Evolutionary conservation across 2,113 vertebrate species (phyloP), one percentile per base, ranked within the genome.

Genomic region (Chaenocephalus aceratus): DNA sequence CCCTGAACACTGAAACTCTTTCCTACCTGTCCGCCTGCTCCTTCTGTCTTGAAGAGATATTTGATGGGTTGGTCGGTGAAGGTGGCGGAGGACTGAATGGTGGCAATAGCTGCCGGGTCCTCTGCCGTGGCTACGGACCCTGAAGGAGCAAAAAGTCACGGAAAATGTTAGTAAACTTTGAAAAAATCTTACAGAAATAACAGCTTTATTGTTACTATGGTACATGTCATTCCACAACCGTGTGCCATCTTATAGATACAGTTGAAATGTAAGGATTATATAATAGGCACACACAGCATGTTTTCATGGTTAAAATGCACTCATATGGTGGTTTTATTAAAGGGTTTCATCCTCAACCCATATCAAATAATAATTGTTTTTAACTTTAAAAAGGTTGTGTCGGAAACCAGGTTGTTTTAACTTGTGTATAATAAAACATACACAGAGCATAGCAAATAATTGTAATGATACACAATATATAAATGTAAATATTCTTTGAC

Each of bases 41-140:
- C 97, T 90, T 98, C 97, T 14, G 97, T 96, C 90, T 97, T 96
- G 88, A 98, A 97, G 48, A 98, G 95, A 91, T 98, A 97, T 86
- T 97, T 97, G 89, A 98, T 96, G 83, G 96, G 96, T 83, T 97
- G 97, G 73, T 98, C 97, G 1, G 93, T 90, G 87, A 97, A 97
- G 2, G 97, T 97, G 75, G 97, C 95, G 0, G 97, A 96, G 7
- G 97, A 97, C 90, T 98, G 97, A 79, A 98, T 97, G 86, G 96
- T 97, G 75, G 97, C 95, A 14, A 98, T 97, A 57, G 97, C 97
- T 73, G 97, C 96, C 26, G 96, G 96, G 81, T 97, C 97, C 77
- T 98, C 97, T 6, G 96, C 97, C 6, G 97, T 97, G 56, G 97
- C 97, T 45, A 97, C 97, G 51, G 96, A 96, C n/a, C 97, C 97